Conservation (phyloP, 2,888 invertebrate genomes). For the Caenorhabditis sp. region DNA sequence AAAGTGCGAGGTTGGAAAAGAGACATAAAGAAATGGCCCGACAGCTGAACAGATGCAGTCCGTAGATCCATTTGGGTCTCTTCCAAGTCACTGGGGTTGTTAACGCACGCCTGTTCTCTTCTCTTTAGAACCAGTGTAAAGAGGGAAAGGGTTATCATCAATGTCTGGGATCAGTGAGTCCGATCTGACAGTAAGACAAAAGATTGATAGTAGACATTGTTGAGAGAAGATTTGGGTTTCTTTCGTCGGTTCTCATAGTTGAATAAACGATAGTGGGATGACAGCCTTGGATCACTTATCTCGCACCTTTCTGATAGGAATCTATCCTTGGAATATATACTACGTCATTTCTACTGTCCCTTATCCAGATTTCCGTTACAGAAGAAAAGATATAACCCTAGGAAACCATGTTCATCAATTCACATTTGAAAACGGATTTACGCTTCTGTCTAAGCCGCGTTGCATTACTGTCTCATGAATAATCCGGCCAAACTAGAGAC, state of each 20-base stretch:
- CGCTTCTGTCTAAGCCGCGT: neutral
- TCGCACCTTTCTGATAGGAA: conserved; percentile 36
- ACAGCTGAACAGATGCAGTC: conserved; percentile 24
- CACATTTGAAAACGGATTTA: too few species aligned
- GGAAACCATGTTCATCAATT: too few species aligned
- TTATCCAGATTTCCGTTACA: neutral
- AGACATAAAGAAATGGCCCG: neutral
- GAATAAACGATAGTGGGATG: neutral
- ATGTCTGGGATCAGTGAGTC: neutral
- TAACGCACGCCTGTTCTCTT: neutral
- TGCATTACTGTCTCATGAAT: conserved; percentile 43
- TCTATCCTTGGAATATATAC: conserved; percentile 28
- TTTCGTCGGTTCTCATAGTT: too few species aligned
- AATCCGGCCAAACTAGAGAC: conserved; percentile 44
- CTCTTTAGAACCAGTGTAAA: conserved; percentile 15
- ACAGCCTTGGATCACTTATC: conserved; percentile 35
- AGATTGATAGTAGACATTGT: conserved; percentile 15
- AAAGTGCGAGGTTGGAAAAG: neutral
- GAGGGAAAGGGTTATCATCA: conserved; percentile 27
- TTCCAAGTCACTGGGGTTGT: conserved; percentile 8
- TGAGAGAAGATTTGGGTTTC: too few species aligned
- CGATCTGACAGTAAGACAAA: neutral
- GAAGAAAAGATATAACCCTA: neutral
- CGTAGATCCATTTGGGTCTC: conserved; percentile 17
- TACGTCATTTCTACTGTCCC: neutral